These are phyloP conservation scores for Ectropis crepuscularia DNA, from an alignment of 2,888 invertebrate genomes.

Conservation along the genomic window DNA sequence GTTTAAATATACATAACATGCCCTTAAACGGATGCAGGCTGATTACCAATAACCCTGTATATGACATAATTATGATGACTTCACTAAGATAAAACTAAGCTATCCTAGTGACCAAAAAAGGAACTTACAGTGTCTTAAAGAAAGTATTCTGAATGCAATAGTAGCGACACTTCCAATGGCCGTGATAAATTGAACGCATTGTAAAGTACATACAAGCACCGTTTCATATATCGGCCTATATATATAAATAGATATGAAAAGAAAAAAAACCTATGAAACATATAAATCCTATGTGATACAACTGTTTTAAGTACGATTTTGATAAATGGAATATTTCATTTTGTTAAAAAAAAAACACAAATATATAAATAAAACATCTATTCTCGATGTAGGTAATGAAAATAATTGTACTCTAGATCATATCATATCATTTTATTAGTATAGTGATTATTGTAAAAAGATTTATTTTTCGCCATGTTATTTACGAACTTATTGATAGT, in stretches of 20 bases:
- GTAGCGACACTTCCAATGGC: too few relatives aligned
- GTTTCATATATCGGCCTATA: neutral
- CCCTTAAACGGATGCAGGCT: too few relatives aligned
- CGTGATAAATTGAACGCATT: too few relatives aligned
- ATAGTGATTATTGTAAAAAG: conserved; percentile 21
- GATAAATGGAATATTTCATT: conserved; percentile 31
- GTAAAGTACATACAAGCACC: too few relatives aligned
- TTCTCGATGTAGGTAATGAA: conserved; percentile 17
- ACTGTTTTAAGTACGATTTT: conserved; percentile 22
- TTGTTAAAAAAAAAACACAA: conserved; percentile 21
- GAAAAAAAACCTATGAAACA: neutral
- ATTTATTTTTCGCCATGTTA: conserved; percentile 8
- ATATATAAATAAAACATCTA: conserved; percentile 14
- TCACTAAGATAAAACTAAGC: too few relatives aligned
- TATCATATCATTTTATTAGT: conserved; percentile 32
- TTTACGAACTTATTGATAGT: neutral
- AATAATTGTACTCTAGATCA: conserved; percentile 21
- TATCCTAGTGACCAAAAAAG: too few relatives aligned
- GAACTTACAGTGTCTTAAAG: too few relatives aligned
- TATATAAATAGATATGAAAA: neutral
- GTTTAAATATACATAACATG: too few relatives aligned
- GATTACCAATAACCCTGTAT: too few relatives aligned
- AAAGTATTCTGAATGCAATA: too few relatives aligned
- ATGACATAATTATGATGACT: too few relatives aligned
- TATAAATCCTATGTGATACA: conserved; percentile 25